A percentile compares a stretch with the other conserved stretches of the same genome.
phyloP scores from a whole-genome alignment of 1,140 invertebrate species.

The Drosophila orena region DNA sequence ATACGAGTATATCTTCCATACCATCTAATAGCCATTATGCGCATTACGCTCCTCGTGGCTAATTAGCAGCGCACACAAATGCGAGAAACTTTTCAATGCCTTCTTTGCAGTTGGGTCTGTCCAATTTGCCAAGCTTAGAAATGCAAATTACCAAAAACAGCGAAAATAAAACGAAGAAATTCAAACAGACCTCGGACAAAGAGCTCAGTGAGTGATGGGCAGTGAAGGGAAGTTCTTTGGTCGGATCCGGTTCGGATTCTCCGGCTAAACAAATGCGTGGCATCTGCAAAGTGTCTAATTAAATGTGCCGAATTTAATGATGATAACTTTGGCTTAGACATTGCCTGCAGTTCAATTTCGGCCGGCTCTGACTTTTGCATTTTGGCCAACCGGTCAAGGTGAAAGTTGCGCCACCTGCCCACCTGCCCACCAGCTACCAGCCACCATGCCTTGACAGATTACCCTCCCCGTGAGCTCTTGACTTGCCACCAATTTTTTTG shows the following conservation, averaged over 20 bases:
- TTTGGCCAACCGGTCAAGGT: slow-evolving; percentile 72
- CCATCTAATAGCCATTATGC: slow-evolving; percentile 58
- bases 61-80: slow-evolving; percentile 67
- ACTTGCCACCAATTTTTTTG: slow-evolving; percentile 42
- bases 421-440: background rate
- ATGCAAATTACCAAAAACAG: slow-evolving; percentile 64
- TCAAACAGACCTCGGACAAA: background rate
- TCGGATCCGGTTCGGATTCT: slow-evolving; percentile 29
- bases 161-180: background rate
- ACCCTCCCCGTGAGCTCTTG: slow-evolving; percentile 7
- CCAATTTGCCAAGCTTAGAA: slow-evolving; percentile 66
- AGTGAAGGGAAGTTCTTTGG: slow-evolving; percentile 81
- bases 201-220: slow-evolving; percentile 28
- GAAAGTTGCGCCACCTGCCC: slow-evolving; percentile 76
- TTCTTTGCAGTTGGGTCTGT: slow-evolving; percentile 50
- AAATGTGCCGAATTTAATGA: slow-evolving; percentile 61
- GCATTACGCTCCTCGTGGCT: slow-evolving; percentile 58
- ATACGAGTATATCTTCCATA: background rate
- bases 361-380: slow-evolving; percentile 21
- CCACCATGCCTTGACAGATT: slow-evolving; percentile 40
- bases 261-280: slow-evolving; percentile 10
- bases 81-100: slow-evolving; percentile 51
- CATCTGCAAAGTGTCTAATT: slow-evolving; percentile 55
- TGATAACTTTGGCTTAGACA: slow-evolving; percentile 48
- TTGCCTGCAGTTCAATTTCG: slow-evolving; percentile 34